Conservation (phyloP, 2,797 vertebrate genomes). For the Hypotaenidia okinawae region DNA sequence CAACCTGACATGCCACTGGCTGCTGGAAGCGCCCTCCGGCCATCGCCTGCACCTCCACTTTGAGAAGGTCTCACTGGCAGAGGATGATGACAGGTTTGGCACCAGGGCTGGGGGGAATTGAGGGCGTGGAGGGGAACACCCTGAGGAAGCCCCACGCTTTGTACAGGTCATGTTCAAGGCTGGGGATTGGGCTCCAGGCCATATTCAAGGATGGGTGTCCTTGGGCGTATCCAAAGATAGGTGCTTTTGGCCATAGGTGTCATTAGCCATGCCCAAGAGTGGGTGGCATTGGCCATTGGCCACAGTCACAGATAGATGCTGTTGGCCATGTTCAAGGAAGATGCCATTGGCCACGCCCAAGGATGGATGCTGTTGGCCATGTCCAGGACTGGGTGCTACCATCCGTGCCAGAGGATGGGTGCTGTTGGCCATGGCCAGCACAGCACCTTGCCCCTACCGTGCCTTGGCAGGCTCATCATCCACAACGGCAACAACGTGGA, state of each 20-base stretch:
- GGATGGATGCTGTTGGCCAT: background rate
- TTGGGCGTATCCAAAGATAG: background rate
- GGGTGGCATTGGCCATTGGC: background rate
- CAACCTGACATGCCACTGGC: slow-evolving; percentile 98
- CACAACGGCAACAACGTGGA: slow-evolving; percentile 95
- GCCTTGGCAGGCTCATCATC: slow-evolving; percentile 87
- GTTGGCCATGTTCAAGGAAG: background rate
- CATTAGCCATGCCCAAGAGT: fast-evolving
- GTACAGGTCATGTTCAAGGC: too few relatives aligned
- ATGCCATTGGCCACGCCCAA: background rate
- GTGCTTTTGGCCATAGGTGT: background rate
- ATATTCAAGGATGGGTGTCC: fast-evolving
- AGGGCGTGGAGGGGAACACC: fast-evolving
- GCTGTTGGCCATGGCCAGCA: background rate
- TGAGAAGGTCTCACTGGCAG: slow-evolving; percentile 95
- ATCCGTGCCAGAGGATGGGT: background rate
- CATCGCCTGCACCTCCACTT: slow-evolving; percentile 95
- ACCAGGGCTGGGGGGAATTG: fast-evolving
- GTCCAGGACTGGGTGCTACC: background rate
- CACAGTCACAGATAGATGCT: too few relatives aligned
- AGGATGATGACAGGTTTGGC: slow-evolving; percentile 95
- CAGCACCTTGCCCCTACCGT: background rate
- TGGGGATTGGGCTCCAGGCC: background rate
- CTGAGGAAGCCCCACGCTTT: fast-evolving
- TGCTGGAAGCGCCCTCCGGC: slow-evolving; percentile 88